Evolutionary conservation across 2,888 invertebrate species (phyloP), one percentile per base, ranked within the genome.

Genomic region (Drosophila rellima): DNA sequence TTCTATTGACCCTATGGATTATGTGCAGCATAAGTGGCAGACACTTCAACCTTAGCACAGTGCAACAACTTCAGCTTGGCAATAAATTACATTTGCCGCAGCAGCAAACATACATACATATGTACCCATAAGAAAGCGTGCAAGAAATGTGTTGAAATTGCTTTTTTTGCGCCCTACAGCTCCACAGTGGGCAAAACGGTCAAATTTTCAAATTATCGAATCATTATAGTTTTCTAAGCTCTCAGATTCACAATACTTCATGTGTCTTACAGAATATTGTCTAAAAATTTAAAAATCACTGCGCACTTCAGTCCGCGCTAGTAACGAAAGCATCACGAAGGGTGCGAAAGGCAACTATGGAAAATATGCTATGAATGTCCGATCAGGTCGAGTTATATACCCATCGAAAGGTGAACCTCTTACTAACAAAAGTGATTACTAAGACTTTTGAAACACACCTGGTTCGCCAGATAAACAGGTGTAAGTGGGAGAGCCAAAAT

Each of bases 1-100:
- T 54, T 70, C 60, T 89, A 88, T 84, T 89, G 83, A 84, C 83
- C 88, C 80, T 71, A 68, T 86, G 83, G 88, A 89, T 84, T 84
- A 89, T 76, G 80, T 85, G 71, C 90, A 79, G 68, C 64, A 63
- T 61, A 76, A 82, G 69, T 78, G 82, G 62, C 70, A 69, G 44
- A 47, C 78, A 72, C 73, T 80, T 81, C 42, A 80, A 59, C 78
- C 68, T 64, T 20, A 29, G 59, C 61, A 65, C 61, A 72, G 69
- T 70, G 67, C 77, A 69, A 59, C 56, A 65, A 74, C 66, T 57
- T 51, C 52, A 70, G 57, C 79, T 56, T 35, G 68, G 74, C 62
- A 70, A 80, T 82, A 83, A 82, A 80, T 78, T 70, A 82, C 79
- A 65, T 54, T 70, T 78, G 50, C 63, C 59, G 42, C 47, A 44